phyloP scores from a whole-genome alignment of 2,888 invertebrate genomes.

The Pegoplata infirma region DNA sequence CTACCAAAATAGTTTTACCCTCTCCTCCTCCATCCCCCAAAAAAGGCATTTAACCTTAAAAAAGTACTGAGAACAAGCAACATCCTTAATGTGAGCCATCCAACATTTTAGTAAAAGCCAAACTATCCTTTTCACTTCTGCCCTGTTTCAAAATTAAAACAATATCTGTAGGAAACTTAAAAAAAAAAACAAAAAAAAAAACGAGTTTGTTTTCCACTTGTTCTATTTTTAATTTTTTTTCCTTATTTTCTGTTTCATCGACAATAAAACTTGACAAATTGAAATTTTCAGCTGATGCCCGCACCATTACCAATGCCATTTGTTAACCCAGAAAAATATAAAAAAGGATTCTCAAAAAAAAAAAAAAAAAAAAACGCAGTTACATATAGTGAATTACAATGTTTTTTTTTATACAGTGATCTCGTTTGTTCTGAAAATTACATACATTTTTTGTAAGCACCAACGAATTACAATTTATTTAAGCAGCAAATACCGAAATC shows the following conservation, averaged over 20 bases:
- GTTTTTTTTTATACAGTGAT: conserved; percentile 13
- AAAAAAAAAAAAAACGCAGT: conserved; percentile 13
- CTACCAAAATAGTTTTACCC: no score
- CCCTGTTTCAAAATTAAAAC: neutral
- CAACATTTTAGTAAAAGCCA: neutral
- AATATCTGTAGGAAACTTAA: conserved; percentile 10
- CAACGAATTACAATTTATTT: conserved; percentile 56
- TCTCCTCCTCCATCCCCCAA: no score
- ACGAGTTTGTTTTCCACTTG: neutral
- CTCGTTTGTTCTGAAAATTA: conserved; percentile 42
- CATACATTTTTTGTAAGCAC: conserved; percentile 38
- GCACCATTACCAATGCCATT: conserved; percentile 53
- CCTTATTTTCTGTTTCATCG: conserved; percentile 45
- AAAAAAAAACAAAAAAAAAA: no score
- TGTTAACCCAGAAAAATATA: conserved; percentile 41
- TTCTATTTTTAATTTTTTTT: neutral
- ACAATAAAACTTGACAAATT: conserved; percentile 64
- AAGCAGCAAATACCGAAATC: conserved; percentile 57
- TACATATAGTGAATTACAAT: conserved; percentile 25
- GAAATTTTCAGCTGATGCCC: conserved; percentile 62
- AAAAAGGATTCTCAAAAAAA: neutral
- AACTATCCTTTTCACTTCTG: neutral
- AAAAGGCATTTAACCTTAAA: no score
- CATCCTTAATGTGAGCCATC: neutral
- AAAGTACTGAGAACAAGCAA: conserved; percentile 3